Evolutionary conservation across 1,140 invertebrate genomes (phyloP), one percentile per base, ranked within the genome.

Genomic region (Saccostrea cuccullata): DNA sequence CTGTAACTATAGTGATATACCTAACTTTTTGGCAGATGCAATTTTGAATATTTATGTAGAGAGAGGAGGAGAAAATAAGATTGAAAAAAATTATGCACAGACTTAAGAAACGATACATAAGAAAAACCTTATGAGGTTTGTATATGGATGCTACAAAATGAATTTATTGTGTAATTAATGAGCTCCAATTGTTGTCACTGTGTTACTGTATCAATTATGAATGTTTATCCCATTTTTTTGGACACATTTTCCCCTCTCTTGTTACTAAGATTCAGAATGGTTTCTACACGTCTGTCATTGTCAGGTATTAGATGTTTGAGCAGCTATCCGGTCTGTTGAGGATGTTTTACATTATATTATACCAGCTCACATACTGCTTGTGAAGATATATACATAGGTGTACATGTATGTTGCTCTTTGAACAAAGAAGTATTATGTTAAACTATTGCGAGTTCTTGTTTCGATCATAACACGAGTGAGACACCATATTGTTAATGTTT

Each of bases 21-120:
- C 30, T 26, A 30, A 26, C 70, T 77, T 67, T n/a, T 77, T 77
- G 70, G 70, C 70, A 77, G 70, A 77, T 77, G 70, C 70, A 77
- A 77, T 77, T 26, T 30, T 77, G 15, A 30, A 11, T 12, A 73
- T 73, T 15, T 77, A 77, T 30, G 30, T 17, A 77, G 5, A 40
- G 23, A 77, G 70, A 15, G 15, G 30, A 77, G 60, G 23, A 67
- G 70, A 77, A 30, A 26, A 77, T 30, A 15, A 77, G 36, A 13
- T 47, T 11, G 70, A 30, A 77, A 30, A 30, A 77, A 30, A 26
- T 30, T 77, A 77, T 77, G 70, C 70, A 77, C 30, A 36, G 23
- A 77, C 15, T 2, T 12, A 30, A 30, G 30, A 77, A 77, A 30
- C 13, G 17, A 64, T 64, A 20, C 5, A 64, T 64, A 64, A 20